Base-by-base conservation (phyloP, 1,140 invertebrate species). In the Neodiprion pinetum region DNA sequence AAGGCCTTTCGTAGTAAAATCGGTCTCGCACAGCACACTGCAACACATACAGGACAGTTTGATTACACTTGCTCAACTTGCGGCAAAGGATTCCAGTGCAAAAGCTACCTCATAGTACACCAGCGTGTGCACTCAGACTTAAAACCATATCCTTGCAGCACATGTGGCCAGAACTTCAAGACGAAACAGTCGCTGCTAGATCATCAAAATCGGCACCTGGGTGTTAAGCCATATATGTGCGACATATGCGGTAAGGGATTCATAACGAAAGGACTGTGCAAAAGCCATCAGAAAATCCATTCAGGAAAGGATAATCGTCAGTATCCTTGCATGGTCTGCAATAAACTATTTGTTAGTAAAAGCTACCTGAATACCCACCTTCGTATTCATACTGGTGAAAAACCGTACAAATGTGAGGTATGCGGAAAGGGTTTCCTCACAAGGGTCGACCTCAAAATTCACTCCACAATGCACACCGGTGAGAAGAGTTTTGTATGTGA, bases 321-420 rank as follows among this genome's bases (percentile, higher is more conserved):
- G 53, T 93, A 92, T 81, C 90, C 91, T 4, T 94, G 93, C 78
- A 85, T 89, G 3, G 90, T 93, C 48, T 94, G 93, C 80, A 92
- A 92, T 53, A 91, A 92, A 76, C 89, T 92, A 83, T 93, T 94
- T 76, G 93, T 94, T 2, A 94, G 93, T 83, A 94, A 93, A 72
- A 93, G 93, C 78, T 96, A 96, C 83, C 89, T 96, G 2, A 93
- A 94, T 70, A 93, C 94, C 12, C 97, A 98, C 82, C 87, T 97
- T 67, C 90, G 97, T 11, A 97, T 96, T 74, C 97, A 98, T 80
- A 97, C 96, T 0, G 95, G 96, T 1, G 94, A 95, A 82, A 93
- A 94, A 77, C 94, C 94, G 0, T 95, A 92, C 80, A 81, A 90
- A 50, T 93, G 93, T 77, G 88, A 90, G 71, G 90, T 92, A 4